Evolutionary conservation across 2,888 invertebrate genomes (phyloP), one percentile per base, ranked within the genome.

Genomic region (Octonoba sinensis): DNA sequence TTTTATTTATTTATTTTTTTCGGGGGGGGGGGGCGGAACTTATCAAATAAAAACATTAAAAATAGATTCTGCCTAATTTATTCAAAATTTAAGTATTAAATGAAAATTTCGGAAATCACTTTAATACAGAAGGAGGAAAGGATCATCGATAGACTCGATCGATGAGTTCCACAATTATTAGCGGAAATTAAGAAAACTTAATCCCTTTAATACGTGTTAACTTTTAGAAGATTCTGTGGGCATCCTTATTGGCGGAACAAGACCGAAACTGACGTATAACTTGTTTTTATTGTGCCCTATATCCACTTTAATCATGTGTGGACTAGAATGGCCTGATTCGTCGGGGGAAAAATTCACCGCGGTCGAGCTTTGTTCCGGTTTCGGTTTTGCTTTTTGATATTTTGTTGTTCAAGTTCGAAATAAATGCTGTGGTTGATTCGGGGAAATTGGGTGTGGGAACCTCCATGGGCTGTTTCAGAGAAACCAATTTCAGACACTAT

Each of bases 231-330:
- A 20, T 54, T 54, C 15, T 54, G 20, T 54, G 16, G 54, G 18
- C n/a, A 18, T 20, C 54, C 54, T 54, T 54, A 54, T 54, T 54
- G n/a, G 20, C n/a, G 54, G 16, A 18, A 20, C n/a, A 20, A 54
- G 54, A 54, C 54, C 15, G 54, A 24, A 65, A 65, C 24, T 65
- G 47, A 22, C 44, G 44, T 20, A 13, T 8, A 22, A 24, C 65
- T 49, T 65, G 65, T 65, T 65, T 65, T 65, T 65, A 65, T 49
- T 47, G 24, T 65, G 65, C 20, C 65, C 65, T 49, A 65, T 47
- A 49, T 65, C 24, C 47, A 20, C 65, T 65, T 65, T 65, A 65
- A 65, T 65, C 65, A 65, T 49, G 49, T 65, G 49, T 49, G 65
- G 47, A 49, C 47, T 24, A 22, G 47, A 65, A 65, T 65, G 65